Evolutionary conservation across 2,113 vertebrate species (phyloP).

Genomic region (Hipposideros armiger): DNA sequence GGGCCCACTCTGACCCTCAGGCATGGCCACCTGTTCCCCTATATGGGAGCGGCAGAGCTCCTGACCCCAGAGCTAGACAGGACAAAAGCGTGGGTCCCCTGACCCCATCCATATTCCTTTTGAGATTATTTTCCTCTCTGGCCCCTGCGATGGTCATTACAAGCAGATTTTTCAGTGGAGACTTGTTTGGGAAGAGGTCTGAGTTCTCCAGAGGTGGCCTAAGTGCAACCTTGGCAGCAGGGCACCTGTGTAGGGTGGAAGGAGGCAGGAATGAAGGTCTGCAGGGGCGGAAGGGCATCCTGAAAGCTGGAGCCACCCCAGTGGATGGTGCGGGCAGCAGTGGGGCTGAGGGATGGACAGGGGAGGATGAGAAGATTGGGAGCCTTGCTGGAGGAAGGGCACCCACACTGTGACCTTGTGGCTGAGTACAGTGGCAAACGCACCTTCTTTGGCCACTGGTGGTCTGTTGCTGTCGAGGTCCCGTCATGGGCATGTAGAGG

Average conservation of each 20-base stretch:
- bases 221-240: not conserved
- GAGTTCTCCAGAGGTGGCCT: not conserved
- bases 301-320: not conserved
- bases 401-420: not conserved
- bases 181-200: not conserved
- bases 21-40: not conserved
- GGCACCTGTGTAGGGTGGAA: not conserved
- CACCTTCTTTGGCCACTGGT: not conserved
- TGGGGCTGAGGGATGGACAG: not conserved
- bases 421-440: not conserved
- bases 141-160: not conserved
- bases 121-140: not conserved
- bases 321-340: too few relatives aligned
- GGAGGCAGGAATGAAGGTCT: not conserved
- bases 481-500: not conserved
- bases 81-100: not conserved
- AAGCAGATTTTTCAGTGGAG: not conserved
- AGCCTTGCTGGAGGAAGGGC: not conserved
- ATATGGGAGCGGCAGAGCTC: not conserved
- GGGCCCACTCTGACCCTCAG: not conserved
- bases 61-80: not conserved
- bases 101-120: not conserved
- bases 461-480: not conserved
- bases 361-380: not conserved
- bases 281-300: too few relatives aligned